Base-by-base conservation (phyloP, 1,140 invertebrate genomes). In the Zaprionus tsacasi region DNA sequence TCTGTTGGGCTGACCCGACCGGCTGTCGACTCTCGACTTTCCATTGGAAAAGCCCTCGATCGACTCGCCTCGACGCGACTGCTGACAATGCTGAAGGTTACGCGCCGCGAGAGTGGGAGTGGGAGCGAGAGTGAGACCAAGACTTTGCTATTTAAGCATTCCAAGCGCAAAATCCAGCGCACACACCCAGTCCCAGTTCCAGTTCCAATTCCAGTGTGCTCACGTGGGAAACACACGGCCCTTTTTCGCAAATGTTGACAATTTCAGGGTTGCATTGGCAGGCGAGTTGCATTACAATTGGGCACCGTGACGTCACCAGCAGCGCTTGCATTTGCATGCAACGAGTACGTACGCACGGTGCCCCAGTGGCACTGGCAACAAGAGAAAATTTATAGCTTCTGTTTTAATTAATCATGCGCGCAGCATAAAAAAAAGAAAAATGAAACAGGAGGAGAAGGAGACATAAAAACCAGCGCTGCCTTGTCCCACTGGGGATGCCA, bases 41-140 rank as follows among this genome's bases (percentile, higher is more conserved):
- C 85, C 85, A 89, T 85, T 85, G 85, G 85, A 88, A 88, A 89
- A 88, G 81, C 85, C 85, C 83, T 70, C 59, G 40, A 73, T 45
- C 48, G 60, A 55, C 33, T 11, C 57, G 12, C 55, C 66, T 45
- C 48, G 60, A 55, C 33, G n/a, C 57, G 12, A 60, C 66, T 50
- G 52, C 61, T 54, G 21, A 15, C 60, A n/a, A 40, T 21, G 40
- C 70, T 70, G 83, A 87, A 88, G 83, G 83, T 89, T 80, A 83
- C 38, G 15, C 65, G 17, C 8, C n/a, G n/a, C 15, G n/a, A 27
- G 30, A 65, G 21, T 40, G 45, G 64, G 65, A 48, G 38, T 21
- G 30, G 38, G 6, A 40, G 36, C 33, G 12, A 30, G 45, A 66
- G 65, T 35, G 54, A 60, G 63, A 66, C 57, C 79, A 64, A 63